Base-by-base conservation (phyloP, 1,140 invertebrate genomes). In the Drosophila athabasca region DNA sequence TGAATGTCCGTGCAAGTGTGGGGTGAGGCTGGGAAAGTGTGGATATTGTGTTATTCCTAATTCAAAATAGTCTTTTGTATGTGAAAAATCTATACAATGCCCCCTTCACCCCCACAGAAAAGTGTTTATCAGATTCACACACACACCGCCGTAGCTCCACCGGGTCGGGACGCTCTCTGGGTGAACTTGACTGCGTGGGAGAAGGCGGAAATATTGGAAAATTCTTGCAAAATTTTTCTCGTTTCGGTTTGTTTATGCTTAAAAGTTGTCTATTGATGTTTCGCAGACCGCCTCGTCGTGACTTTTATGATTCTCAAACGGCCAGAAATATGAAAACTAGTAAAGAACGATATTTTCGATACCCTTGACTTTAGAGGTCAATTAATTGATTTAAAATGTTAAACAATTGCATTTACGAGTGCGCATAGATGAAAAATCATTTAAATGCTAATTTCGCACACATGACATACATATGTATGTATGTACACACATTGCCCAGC, bases 181-280 rank as follows among this genome's bases (percentile, higher is more conserved):
- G 68, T 71, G 76, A 83, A 78, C 80, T 83, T 82, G 75, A 39
- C 68, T 57, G 62, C 54, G 52, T 61, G 31, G 55, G 52, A 72
- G 71, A 76, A 73, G 76, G 74, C 82, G 48, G 53, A 59, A 59
- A 52, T 73, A 80, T 62, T 66, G 55, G 55, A 66, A 71, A 87
- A 74, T 71, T 65, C 59, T 59, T 66, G 55, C 45, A 66, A 71
- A 77, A 77, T 65, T 65, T 60, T 69, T 31, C 59, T 50, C n/a
- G 50, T 48, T 51, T 69, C 61, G 35, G 51, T 79, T 78, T 67
- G 58, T 74, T 81, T 66, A 77, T 62, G 45, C 74, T 77, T 67
- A 60, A 70, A 53, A 62, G 72, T 76, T 66, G 58, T 71, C 45
- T 68, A 55, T 80, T 73, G 67, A 65, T 76, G 68, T 76, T 80